Percentiles rank a stretch among this genome's conserved stretches.
Conservation (phyloP, 2,113 vertebrate genomes). For the Syrrhaptes paradoxus region DNA sequence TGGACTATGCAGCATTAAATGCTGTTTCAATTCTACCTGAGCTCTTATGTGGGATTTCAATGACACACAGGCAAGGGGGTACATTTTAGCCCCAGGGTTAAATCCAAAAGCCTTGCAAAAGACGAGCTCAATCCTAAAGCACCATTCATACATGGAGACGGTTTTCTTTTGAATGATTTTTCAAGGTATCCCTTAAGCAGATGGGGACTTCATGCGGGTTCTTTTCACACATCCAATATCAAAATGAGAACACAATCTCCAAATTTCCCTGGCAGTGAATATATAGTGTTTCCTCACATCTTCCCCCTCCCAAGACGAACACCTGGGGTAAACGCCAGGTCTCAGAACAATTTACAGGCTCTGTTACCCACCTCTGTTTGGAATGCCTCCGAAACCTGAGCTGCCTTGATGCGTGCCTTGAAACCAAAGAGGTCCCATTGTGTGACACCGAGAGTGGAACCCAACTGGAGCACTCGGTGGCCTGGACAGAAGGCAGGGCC, state of each 20-base stretch:
- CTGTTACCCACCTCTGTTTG: not conserved
- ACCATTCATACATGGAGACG: not conserved
- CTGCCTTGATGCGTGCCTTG: not conserved
- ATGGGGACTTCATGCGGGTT: not conserved
- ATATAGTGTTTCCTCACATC: not conserved
- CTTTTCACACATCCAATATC: not conserved
- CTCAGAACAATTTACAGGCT: not conserved
- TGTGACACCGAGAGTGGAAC: not conserved
- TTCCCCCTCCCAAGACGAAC: not conserved
- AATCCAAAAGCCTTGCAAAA: not conserved
- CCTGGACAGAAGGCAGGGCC: not conserved
- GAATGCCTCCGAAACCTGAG: not conserved
- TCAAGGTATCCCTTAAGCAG: not conserved
- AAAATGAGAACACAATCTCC: not conserved
- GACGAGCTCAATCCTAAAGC: not conserved
- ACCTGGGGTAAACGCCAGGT: not conserved
- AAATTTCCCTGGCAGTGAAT: not conserved
- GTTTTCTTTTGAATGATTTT: not conserved
- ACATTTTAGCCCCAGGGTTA: not conserved
- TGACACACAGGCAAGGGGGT: not conserved
- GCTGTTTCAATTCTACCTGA: not conserved
- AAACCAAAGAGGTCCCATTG: not conserved
- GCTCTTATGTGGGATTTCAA: not conserved
- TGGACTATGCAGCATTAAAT: not conserved
- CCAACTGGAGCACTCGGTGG: not conserved